Evolutionary conservation across 2,797 vertebrate species (phyloP).

Genomic region (Eupleurogrammus muticus): DNA sequence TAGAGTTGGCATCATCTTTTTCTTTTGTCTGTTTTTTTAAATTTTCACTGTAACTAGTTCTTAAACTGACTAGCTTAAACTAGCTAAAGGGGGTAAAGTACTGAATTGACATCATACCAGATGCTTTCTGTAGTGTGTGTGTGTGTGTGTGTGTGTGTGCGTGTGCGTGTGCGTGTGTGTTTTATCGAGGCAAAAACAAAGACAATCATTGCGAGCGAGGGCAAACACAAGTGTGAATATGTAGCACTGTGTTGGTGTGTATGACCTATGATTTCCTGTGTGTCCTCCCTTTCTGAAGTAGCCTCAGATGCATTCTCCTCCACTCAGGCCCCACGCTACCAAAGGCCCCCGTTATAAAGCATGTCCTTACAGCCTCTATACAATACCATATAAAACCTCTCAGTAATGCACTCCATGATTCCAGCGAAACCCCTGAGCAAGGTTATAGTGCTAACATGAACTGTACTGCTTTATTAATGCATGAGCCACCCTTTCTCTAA

Average conservation of each 20-base stretch:
- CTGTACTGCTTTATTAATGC: slow-evolving; percentile 89
- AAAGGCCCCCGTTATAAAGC: slow-evolving; percentile 56
- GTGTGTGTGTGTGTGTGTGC: slow-evolving; percentile 1
- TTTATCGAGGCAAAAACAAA: slow-evolving; percentile 21
- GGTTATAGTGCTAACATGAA: slow-evolving; percentile 79
- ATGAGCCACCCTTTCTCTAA: slow-evolving; percentile 88
- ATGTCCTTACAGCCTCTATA: slow-evolving; percentile 58
- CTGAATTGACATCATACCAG: slow-evolving; percentile 47
- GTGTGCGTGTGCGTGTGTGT: slow-evolving; percentile 35
- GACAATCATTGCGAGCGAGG: slow-evolving; percentile 1
- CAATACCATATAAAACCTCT: slow-evolving; percentile 70
- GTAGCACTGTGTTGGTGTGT: slow-evolving; percentile 54
- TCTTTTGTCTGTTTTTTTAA: too few relatives aligned
- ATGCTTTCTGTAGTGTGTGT: slow-evolving; percentile 23
- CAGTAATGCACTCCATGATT: slow-evolving; percentile 64
- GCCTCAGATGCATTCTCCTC: slow-evolving; percentile 48
- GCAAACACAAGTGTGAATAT: slow-evolving; percentile 57
- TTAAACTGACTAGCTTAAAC: too few relatives aligned
- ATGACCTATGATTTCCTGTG: slow-evolving; percentile 61
- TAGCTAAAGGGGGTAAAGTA: background rate
- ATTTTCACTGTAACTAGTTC: background rate
- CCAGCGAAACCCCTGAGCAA: slow-evolving; percentile 76
- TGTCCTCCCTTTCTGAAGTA: slow-evolving; percentile 53
- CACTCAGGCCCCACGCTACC: slow-evolving; percentile 27
- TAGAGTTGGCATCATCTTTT: too few relatives aligned